phyloP scores from a whole-genome alignment of 2,797 vertebrate species.

The Coluber constrictor region DNA sequence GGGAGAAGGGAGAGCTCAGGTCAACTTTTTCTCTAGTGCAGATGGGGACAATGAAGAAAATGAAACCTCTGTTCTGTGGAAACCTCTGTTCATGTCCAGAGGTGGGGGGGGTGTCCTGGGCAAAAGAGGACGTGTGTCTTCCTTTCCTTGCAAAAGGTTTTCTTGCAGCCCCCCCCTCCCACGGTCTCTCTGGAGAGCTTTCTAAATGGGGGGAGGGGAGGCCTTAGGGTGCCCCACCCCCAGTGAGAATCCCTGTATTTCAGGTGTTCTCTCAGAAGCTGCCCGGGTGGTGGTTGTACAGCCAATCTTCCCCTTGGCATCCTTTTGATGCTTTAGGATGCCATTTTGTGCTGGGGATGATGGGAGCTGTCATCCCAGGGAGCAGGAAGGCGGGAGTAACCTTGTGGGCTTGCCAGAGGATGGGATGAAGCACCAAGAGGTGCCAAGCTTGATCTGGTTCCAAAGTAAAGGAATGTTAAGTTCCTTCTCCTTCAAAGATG shows the following conservation, averaged over 20 bases:
- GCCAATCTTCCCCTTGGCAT: background rate
- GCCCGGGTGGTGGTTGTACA: background rate
- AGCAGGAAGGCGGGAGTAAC: background rate
- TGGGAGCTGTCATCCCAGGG: background rate
- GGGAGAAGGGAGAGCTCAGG: background rate
- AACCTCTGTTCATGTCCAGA: background rate
- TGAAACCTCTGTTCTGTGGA: too few relatives aligned
- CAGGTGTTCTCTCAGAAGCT: background rate
- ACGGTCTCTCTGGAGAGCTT: background rate
- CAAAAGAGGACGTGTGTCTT: background rate
- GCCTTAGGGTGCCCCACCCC: background rate
- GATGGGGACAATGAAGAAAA: background rate
- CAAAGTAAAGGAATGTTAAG: background rate
- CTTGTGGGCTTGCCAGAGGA: background rate
- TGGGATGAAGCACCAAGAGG: background rate
- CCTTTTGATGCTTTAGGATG: background rate
- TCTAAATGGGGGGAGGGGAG: background rate
- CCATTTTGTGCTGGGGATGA: background rate
- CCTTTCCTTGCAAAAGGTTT: too few relatives aligned
- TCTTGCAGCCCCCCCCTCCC: too few relatives aligned
- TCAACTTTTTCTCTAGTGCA: background rate
- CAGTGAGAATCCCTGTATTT: too few relatives aligned
- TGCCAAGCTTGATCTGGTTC: background rate
- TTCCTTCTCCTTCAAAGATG: background rate
- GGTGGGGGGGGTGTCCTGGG: background rate